Percentiles rank a stretch among this genome's conserved stretches.
Evolutionary conservation across 2,888 invertebrate species (phyloP).

Genomic region (Neria commutata): DNA sequence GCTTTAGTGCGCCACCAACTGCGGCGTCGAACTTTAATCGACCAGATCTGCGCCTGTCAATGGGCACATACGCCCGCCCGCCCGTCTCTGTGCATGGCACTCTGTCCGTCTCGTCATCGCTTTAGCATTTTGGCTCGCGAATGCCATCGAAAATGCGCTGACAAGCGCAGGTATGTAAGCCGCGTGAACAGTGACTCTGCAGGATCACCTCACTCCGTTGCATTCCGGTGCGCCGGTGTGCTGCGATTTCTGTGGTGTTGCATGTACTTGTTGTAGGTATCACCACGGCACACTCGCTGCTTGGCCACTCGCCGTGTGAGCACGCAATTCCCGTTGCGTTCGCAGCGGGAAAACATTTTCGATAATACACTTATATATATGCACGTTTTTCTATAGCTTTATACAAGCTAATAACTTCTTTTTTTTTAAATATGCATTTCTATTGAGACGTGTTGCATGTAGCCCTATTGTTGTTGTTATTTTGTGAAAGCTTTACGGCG

Average conservation of each 20-base stretch:
- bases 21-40: conserved; percentile 30
- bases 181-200: background rate
- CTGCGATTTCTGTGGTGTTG: background rate
- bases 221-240: background rate
- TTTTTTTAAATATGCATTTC: too few species aligned
- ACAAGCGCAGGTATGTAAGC: too few species aligned
- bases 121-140: background rate
- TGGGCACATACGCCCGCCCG: conserved; percentile 13
- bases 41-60: conserved; percentile 31
- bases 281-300: too few species aligned
- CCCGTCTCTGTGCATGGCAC: background rate
- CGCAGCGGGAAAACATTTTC: conserved; percentile 23
- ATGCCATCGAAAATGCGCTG: background rate
- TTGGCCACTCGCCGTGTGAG: background rate
- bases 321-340: conserved; percentile 7
- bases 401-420: background rate
- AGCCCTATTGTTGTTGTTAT: too few species aligned
- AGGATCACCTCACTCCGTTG: background rate
- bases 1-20: conserved; percentile 20
- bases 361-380: conserved; percentile 12
- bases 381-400: background rate
- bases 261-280: too few species aligned
- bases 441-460: too few species aligned
- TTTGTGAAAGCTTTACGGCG: too few species aligned
- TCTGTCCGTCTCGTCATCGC: too few species aligned